phyloP scores from a whole-genome alignment of 2,888 invertebrate genomes.

The Taenaris catops region DNA sequence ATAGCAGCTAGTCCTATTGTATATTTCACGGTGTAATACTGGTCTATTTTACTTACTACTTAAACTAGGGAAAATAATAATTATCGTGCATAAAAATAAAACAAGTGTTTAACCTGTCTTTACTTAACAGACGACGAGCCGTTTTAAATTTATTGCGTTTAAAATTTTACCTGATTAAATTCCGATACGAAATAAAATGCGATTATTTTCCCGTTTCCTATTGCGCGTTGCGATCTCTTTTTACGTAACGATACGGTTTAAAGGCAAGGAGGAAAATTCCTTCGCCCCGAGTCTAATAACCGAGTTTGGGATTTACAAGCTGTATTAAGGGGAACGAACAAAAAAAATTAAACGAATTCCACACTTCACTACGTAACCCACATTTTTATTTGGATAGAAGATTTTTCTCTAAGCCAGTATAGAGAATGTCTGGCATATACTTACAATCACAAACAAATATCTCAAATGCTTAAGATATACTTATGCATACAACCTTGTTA shows the following conservation, averaged over 20 bases:
- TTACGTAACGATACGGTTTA: conserved; percentile 14
- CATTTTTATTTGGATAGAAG: no score
- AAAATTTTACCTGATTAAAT: conserved; percentile 16
- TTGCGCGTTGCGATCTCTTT: conserved; percentile 12
- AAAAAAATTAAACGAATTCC: conserved; percentile 1
- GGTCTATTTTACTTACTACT: no score
- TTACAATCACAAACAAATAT: no score
- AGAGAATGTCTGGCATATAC: no score
- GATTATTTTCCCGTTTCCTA: conserved; percentile 12
- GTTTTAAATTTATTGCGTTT: conserved; percentile 11
- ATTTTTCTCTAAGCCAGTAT: no score
- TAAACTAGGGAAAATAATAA: no score
- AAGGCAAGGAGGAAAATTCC: conserved; percentile 17
- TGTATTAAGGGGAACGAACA: conserved; percentile 2
- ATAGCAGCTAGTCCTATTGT: no score
- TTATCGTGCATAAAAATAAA: background rate
- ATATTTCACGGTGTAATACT: no score
- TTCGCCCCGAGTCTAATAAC: conserved; percentile 6
- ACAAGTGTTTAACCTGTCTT: background rate
- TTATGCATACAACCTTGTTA: no score
- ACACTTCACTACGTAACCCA: no score
- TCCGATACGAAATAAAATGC: conserved; percentile 18
- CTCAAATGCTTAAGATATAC: no score
- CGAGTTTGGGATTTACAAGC: conserved; percentile 12
- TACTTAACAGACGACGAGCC: conserved; percentile 3